Evolutionary conservation across 2,113 vertebrate species (phyloP).

Genomic region (Clupea harengus): DNA sequence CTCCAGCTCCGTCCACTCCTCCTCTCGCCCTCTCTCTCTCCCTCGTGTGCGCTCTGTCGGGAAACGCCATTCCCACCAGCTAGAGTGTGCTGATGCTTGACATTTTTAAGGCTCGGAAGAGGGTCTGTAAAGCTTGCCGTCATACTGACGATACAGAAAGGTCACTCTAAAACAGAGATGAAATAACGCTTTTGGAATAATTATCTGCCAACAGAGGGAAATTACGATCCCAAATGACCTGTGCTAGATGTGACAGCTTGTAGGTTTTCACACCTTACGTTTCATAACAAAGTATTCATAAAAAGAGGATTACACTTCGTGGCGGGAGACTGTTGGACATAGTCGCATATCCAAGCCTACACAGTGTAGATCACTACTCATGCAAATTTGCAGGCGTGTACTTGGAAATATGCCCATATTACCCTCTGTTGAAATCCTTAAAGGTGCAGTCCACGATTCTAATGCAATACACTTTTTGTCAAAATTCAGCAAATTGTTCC

Average conservation of each 20-base stretch:
- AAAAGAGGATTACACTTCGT: conserved; percentile 24
- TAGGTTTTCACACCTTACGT: conserved; percentile 35
- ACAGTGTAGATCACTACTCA: conserved; percentile 20
- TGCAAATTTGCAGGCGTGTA: neutral
- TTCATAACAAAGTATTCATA: conserved; percentile 12
- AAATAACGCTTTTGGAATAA: neutral
- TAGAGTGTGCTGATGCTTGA: neutral
- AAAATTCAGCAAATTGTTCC: neutral
- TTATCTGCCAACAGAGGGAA: neutral
- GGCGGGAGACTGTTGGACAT: neutral
- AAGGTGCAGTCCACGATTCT: neutral
- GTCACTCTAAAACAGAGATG: neutral
- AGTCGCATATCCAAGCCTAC: neutral
- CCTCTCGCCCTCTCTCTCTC: neutral
- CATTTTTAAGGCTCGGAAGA: neutral
- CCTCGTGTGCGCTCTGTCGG: neutral
- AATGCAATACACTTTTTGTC: neutral
- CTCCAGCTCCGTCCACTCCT: neutral
- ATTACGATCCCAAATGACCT: conserved; percentile 6
- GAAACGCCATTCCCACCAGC: neutral
- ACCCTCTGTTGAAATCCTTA: neutral
- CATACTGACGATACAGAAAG: neutral
- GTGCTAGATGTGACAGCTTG: conserved; percentile 43
- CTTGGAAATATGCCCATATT: neutral
- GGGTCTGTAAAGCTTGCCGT: neutral